phyloP scores from a whole-genome alignment of 2,113 vertebrate genomes.

The Ornithorhynchus anatinus region DNA sequence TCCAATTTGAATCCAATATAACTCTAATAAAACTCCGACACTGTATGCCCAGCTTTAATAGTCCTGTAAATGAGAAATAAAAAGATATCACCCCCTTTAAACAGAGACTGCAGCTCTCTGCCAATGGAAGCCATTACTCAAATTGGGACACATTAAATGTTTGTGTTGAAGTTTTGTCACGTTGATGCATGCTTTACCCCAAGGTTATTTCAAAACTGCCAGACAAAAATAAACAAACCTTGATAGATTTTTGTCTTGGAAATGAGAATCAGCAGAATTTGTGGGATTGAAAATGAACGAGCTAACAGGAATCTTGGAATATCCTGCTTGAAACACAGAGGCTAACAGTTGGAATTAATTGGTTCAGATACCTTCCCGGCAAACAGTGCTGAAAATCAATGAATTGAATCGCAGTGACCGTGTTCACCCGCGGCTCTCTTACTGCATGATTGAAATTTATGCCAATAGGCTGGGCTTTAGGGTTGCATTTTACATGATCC shows the following conservation, averaged over 20 bases:
- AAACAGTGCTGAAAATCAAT: background rate
- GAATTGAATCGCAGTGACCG: background rate
- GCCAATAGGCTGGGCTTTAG: too few species aligned
- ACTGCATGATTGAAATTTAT: constrained; percentile 15
- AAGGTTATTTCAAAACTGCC: constrained; percentile 12
- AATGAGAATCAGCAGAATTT: constrained; percentile 19
- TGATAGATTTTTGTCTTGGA: background rate
- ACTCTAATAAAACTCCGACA: constrained; percentile 9
- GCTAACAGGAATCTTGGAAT: background rate
- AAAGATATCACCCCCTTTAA: background rate
- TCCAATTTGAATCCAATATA: background rate
- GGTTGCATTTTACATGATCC: too few species aligned
- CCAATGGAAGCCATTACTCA: background rate
- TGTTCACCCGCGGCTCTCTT: background rate
- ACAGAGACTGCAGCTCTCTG: background rate
- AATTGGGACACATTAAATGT: background rate
- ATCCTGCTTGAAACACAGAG: background rate
- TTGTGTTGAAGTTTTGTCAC: background rate
- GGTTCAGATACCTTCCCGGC: background rate
- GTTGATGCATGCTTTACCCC: background rate
- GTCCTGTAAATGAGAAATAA: background rate
- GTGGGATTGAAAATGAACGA: background rate
- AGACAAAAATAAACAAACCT: constrained; percentile 20
- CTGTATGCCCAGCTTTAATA: background rate
- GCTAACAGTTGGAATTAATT: constrained; percentile 4